Base-by-base conservation (phyloP, 2,113 vertebrate genomes). In the Stercorarius parasiticus region DNA sequence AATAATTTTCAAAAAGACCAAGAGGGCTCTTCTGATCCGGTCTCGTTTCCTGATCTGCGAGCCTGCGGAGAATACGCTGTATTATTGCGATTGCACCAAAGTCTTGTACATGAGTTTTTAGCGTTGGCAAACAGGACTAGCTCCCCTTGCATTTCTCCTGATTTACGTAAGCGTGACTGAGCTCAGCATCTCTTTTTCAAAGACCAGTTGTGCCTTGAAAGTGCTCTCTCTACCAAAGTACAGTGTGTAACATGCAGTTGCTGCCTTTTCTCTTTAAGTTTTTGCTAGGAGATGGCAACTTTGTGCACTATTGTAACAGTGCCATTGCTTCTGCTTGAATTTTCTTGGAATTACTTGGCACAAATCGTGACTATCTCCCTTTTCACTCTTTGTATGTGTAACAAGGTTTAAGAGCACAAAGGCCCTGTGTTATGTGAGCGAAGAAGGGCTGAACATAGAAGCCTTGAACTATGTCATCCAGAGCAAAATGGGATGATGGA, bases 21-120 rank as follows among this genome's bases (percentile, higher is more conserved):
- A 19, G 40, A 34, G 10, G 11, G 25, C 11, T 53, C 2, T 64
- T 58, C 61, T 85, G 65, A 56, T 42, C 11, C 43, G 38, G 19
- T 64, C 50, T 82, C 3, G 1, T 81, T 80, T 43, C 65, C 43
- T 30, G 32, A 25, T 19, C 50, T 59, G 70, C 2, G 4, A 56
- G 36, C 30, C 67, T 55, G 13, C 0, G 0, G 74, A 91, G 25
- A 67, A 43, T 8, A 21, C 0, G 0, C 19, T 13, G 29, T 29
- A 0, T 78, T 67, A 13, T 0, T 65, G 76, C 30, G 36, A 42
- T 36, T 62, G 43, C 3, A 4, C 61, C 42, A 38, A 18, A 78
- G 34, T 20, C 42, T 16, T 47, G 71, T 70, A 45, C 36, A 0
- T 14, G 55, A 22, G 32, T 15, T 34, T 72, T 72, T 38, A 45